Percentiles rank a stretch among this genome's conserved stretches.
phyloP scores from a whole-genome alignment of 2,113 vertebrate species.

The Meriones unguiculatus region DNA sequence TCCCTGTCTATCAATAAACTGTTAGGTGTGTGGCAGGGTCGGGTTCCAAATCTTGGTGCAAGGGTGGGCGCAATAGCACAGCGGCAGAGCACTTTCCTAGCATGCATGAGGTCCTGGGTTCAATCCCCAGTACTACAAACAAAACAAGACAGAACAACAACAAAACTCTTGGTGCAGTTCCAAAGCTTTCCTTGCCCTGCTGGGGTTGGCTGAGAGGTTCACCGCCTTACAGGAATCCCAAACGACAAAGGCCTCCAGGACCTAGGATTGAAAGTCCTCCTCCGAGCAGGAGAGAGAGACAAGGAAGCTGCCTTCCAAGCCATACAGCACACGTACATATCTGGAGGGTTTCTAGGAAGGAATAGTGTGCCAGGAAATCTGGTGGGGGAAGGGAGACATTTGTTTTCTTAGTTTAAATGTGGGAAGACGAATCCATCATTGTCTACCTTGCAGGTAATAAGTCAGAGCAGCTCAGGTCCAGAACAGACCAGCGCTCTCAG shows the following conservation, averaged over 20 bases:
- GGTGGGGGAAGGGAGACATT: not conserved
- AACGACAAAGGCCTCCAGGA: not conserved
- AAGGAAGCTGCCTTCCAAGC: not conserved
- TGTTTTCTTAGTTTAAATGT: not conserved
- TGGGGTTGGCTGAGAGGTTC: not conserved
- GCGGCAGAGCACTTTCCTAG: not conserved
- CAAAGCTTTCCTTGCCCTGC: not conserved
- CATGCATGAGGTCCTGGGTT: not conserved
- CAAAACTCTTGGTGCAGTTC: not conserved
- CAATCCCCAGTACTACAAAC: not conserved
- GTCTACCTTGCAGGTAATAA: not conserved
- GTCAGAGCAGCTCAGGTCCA: not conserved
- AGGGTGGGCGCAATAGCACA: too few relatives aligned
- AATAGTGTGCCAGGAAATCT: not conserved
- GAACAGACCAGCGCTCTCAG: not conserved
- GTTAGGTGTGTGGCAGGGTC: not conserved
- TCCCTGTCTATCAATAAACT: not conserved
- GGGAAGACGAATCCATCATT: slow-evolving; percentile 15
- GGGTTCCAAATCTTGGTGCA: not conserved
- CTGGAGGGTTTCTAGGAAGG: not conserved
- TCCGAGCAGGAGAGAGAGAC: not conserved
- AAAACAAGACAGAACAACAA: not conserved
- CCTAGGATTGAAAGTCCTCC: not conserved
- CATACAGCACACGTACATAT: not conserved
- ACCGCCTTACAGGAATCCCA: not conserved